phyloP scores from a whole-genome alignment of 2,888 invertebrate species.

The Peribatodes rhomboidaria region DNA sequence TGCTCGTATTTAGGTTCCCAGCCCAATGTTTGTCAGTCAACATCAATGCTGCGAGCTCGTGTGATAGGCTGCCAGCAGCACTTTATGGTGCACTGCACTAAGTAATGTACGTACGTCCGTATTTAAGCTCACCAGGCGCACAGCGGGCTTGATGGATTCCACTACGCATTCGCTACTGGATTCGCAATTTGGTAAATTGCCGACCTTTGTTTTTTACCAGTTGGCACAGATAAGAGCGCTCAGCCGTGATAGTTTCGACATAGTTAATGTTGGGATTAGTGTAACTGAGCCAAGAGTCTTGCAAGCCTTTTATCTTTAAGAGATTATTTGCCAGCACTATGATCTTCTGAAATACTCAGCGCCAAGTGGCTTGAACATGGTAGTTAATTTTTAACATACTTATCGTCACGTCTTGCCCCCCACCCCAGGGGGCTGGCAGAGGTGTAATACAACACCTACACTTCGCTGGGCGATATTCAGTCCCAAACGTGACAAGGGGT shows the following conservation, averaged over 20 bases:
- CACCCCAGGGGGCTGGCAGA: too few species aligned
- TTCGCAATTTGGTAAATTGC: conserved; percentile 59
- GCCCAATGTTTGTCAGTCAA: not conserved
- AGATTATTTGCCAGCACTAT: not conserved
- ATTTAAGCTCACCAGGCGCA: conserved; percentile 24
- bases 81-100: conserved; percentile 18
- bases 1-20: not conserved
- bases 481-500: too few species aligned
- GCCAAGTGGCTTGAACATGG: not conserved
- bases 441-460: too few species aligned
- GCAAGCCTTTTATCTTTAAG: not conserved
- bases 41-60: not conserved
- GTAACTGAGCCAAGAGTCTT: conserved; percentile 13
- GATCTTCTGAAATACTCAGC: not conserved
- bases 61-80: conserved; percentile 1
- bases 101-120: conserved; percentile 16
- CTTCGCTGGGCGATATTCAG: too few species aligned
- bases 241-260: conserved; percentile 47
- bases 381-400: too few species aligned
- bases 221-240: conserved; percentile 57
- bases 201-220: conserved; percentile 55
- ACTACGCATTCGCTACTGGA: conserved; percentile 48
- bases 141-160: conserved; percentile 46
- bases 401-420: too few species aligned
- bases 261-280: conserved; percentile 33